These are phyloP conservation scores for Eudemis profundana DNA, from an alignment of 2,888 invertebrate genomes.

Conservation along the genomic window DNA sequence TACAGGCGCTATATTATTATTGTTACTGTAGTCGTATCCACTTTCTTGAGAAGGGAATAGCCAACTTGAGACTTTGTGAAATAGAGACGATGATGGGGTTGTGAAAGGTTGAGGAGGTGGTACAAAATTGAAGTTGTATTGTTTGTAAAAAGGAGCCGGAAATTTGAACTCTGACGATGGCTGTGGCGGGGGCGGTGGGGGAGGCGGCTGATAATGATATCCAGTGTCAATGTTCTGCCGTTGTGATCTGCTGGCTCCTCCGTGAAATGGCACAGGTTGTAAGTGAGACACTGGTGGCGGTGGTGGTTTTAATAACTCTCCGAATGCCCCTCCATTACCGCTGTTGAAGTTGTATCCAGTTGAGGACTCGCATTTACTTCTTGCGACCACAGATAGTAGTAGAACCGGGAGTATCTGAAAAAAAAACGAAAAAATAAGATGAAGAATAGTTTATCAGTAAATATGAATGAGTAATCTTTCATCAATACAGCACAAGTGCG, in stretches of 20 bases:
- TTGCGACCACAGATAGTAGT: constrained; percentile 61
- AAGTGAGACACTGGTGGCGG: constrained; percentile 72
- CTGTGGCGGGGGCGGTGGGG: constrained; percentile 60
- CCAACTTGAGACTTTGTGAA: constrained; percentile 87
- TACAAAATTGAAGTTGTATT: constrained; percentile 78
- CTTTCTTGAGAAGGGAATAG: constrained; percentile 83
- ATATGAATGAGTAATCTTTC: background rate
- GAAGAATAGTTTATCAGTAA: too few species aligned
- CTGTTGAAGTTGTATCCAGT: constrained; percentile 60
- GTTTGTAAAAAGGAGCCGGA: constrained; percentile 79
- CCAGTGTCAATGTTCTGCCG: constrained; percentile 68
- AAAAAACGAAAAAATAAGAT: constrained; percentile 45
- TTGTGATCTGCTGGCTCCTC: constrained; percentile 64
- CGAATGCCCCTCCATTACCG: constrained; percentile 66
- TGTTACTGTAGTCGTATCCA: constrained; percentile 59
- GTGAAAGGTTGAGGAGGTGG: constrained; percentile 77
- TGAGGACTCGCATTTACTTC: constrained; percentile 64
- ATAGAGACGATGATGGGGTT: constrained; percentile 80
- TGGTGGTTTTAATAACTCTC: constrained; percentile 76
- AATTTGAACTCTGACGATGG: constrained; percentile 70
- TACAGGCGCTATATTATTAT: constrained; percentile 60
- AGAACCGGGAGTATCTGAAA: constrained; percentile 74
- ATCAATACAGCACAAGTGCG: constrained; percentile 4
- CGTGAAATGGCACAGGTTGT: constrained; percentile 74
- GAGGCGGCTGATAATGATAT: constrained; percentile 67